Base-by-base conservation (phyloP, 2,113 vertebrate genomes). In the Pluvialis apricaria region DNA sequence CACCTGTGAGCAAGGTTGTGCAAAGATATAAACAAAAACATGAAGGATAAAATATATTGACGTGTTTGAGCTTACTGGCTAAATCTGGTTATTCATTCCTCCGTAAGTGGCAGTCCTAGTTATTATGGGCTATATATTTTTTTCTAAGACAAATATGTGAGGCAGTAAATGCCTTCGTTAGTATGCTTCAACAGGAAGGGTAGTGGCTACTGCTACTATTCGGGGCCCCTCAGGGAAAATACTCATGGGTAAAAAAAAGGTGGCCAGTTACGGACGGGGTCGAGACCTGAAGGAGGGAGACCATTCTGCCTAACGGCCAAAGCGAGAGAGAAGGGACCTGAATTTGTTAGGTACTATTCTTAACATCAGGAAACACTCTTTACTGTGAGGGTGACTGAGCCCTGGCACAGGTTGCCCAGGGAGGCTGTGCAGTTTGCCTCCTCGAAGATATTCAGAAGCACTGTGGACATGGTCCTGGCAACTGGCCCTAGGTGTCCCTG, bases 81-180 rank as follows among this genome's bases (percentile, higher is more conserved):
- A 91, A 91, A 93, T 92, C 95, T 95, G 71, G 96, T 96, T 97
- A 95, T 77, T 95, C 91, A 92, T 96, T 96, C 58, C 84, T 91
- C 71, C 3, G 2, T 68, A 86, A 90, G 66, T 54, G 81, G 78
- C 78, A 94, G 91, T 19, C 60, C 62, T 80, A 77, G 89, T 86
- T 88, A 95, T 92, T 94, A 87, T 10, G 78, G 82, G 87, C 89
- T 90, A 80, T 94, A 75, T 96, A 95, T 83, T 95, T 94, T 94
- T 94, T 95, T 81, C 77, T 90, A 90, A 94, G 89, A 66, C 78
- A 96, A 96, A 89, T 75, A 96, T 3, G 52, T 31, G 42, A 92
- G 75, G 94, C 82, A 92, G 68, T 95, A 96, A 96, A 96, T 96
- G 94, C 70, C 91, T 96, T 70, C 2, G 45, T 88, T 55, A 94